Evolutionary conservation across 2,797 vertebrate genomes (phyloP).

Genomic region (Phaenicophaeus curvirostris): DNA sequence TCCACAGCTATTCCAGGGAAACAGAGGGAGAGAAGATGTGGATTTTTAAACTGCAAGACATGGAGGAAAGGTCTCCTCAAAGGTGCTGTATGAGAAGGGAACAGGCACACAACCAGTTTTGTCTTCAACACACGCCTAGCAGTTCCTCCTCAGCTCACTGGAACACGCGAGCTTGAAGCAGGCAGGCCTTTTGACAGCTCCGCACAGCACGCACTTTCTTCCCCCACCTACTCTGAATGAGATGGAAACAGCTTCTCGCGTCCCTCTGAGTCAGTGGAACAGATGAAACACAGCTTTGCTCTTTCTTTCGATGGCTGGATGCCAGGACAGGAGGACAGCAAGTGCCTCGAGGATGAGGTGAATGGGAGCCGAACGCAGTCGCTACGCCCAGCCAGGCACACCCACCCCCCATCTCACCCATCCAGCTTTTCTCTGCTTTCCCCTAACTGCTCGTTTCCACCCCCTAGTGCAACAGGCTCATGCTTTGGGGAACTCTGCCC

Average conservation of each 20-base stretch:
- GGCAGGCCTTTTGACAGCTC: slow-evolving; percentile 17
- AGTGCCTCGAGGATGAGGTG: background rate
- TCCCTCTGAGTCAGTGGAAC: slow-evolving; percentile 52
- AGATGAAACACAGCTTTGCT: slow-evolving; percentile 65
- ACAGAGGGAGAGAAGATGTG: background rate
- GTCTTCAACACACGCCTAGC: slow-evolving; percentile 1
- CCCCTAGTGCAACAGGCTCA: background rate
- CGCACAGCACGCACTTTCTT: slow-evolving; percentile 34
- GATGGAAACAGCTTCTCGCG: slow-evolving; percentile 33
- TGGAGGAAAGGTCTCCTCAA: slow-evolving; percentile 16
- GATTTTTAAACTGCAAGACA: slow-evolving; percentile 18
- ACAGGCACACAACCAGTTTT: background rate
- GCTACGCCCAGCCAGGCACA: background rate
- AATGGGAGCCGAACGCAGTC: background rate
- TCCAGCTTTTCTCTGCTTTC: background rate
- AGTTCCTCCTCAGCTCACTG: slow-evolving; percentile 36
- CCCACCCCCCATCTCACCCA: background rate
- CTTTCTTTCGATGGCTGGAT: slow-evolving; percentile 37
- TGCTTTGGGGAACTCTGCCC: background rate
- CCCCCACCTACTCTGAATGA: slow-evolving; percentile 49
- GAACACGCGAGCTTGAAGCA: slow-evolving; percentile 34
- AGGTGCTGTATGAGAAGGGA: slow-evolving; percentile 7
- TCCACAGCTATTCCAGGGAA: background rate
- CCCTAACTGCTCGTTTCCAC: background rate
- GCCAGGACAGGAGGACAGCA: slow-evolving; percentile 51